phyloP scores from a whole-genome alignment of 1,140 invertebrate genomes.

The Cherax destructor region DNA sequence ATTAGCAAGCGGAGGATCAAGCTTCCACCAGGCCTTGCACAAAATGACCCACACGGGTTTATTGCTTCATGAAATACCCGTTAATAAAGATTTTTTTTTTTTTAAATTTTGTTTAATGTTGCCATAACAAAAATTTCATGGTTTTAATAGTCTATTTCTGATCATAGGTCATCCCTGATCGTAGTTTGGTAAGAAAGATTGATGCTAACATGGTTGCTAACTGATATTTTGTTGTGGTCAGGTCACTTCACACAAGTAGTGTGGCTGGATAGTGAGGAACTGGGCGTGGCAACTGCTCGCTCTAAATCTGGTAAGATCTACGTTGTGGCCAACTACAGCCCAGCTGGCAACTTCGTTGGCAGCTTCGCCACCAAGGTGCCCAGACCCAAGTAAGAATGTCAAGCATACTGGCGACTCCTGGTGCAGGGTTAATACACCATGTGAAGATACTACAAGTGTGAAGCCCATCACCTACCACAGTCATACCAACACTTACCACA shows the following conservation, averaged over 20 bases:
- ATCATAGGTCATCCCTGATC: too few relatives aligned
- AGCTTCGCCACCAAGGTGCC: conserved; percentile 84
- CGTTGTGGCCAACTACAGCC: conserved; percentile 90
- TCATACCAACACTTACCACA: background rate
- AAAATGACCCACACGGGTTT: too few relatives aligned
- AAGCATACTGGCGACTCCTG: background rate
- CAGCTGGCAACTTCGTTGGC: conserved; percentile 87
- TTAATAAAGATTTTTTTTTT: too few relatives aligned
- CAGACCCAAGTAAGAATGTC: conserved; percentile 8
- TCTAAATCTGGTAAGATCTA: conserved; percentile 82
- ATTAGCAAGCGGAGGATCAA: too few relatives aligned
- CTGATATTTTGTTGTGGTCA: conserved; percentile 66
- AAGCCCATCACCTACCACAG: background rate
- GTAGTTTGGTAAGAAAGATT: background rate
- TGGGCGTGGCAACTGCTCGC: conserved; percentile 84
- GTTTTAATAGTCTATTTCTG: too few relatives aligned
- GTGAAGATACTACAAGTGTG: background rate
- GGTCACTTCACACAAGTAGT: conserved; percentile 87
- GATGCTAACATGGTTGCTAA: background rate
- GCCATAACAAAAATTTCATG: too few relatives aligned
- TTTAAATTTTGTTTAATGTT: too few relatives aligned
- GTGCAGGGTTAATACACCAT: background rate
- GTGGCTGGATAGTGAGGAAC: conserved; percentile 84
- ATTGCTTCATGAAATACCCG: too few relatives aligned
- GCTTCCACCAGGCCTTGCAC: too few relatives aligned